Conservation (phyloP, 1,140 invertebrate species). For the Micrasema minimum region DNA sequence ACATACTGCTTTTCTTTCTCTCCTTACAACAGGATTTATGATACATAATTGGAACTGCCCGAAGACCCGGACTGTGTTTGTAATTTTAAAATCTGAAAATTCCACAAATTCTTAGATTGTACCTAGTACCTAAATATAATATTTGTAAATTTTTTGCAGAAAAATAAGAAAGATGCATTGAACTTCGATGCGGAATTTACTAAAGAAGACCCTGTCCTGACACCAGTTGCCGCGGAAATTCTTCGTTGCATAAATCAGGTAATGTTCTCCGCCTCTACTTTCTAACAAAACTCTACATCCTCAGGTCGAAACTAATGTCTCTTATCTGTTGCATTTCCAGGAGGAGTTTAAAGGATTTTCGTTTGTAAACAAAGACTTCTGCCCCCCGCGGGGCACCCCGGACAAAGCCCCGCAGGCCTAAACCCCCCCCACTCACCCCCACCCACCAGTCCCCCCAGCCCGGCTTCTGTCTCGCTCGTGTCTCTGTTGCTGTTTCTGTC, state of each 20-base stretch:
- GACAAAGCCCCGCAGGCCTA: slow-evolving; percentile 57
- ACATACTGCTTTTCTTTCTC: no score
- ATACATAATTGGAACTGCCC: no score
- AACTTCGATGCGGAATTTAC: slow-evolving; percentile 99
- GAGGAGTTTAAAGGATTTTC: slow-evolving; percentile 98
- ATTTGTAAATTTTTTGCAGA: slow-evolving; percentile 84
- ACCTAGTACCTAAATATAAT: no score
- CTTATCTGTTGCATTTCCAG: slow-evolving; percentile 65
- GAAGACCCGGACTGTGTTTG: no score
- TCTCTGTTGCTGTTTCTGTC: no score
- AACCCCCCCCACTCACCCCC: slow-evolving; percentile 38
- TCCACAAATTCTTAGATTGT: no score
- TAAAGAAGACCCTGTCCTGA: slow-evolving; percentile 95
- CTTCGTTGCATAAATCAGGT: slow-evolving; percentile 89
- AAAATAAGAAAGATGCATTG: slow-evolving; percentile 95
- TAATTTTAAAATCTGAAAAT: no score
- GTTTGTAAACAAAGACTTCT: slow-evolving; percentile 94
- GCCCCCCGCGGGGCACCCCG: slow-evolving; percentile 72
- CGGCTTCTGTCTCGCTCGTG: no score
- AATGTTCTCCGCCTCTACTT: no score
- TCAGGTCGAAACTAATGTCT: background rate
- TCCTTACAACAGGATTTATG: no score
- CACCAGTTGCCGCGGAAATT: slow-evolving; percentile 91
- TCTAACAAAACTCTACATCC: background rate
- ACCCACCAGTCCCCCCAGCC: background rate